A percentile compares a stretch with the other conserved stretches of the same genome.
Conservation (phyloP, 2,888 invertebrate genomes). For the Spialia ferax region DNA sequence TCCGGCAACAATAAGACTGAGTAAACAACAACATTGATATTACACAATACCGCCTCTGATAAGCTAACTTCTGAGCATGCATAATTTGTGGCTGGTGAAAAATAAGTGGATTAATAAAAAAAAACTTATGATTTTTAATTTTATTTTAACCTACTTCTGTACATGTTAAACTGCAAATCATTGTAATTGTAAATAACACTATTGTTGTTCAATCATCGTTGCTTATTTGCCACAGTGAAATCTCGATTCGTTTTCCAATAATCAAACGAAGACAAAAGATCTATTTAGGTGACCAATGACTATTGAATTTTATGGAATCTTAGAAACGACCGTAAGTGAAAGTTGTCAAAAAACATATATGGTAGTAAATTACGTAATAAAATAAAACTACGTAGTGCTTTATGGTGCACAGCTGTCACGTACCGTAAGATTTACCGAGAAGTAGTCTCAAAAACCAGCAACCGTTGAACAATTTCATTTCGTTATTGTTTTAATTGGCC, state of each 20-base stretch:
- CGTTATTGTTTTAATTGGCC: slow-evolving; percentile 42
- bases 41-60: neutral
- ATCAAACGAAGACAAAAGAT: neutral
- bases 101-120: too few relatives aligned
- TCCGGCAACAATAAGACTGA: slow-evolving; percentile 53
- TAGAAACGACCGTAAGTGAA: neutral
- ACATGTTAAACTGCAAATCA: too few relatives aligned
- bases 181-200: too few relatives aligned
- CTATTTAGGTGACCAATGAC: neutral
- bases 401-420: slow-evolving; percentile 54
- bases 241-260: neutral
- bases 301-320: neutral
- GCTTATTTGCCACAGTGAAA: neutral
- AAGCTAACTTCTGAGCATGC: neutral
- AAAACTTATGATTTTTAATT: too few relatives aligned
- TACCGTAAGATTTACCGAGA: slow-evolving; percentile 52
- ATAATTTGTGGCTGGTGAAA: neutral
- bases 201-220: too few relatives aligned
- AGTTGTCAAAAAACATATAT: neutral
- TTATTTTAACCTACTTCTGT: too few relatives aligned
- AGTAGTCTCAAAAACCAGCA: slow-evolving; percentile 15
- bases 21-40: slow-evolving; percentile 15
- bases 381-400: slow-evolving; percentile 37
- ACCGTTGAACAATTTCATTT: slow-evolving; percentile 39
- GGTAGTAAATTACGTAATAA: slow-evolving; percentile 17